These are phyloP conservation scores for Phytoseiulus persimilis DNA, from an alignment of 2,888 invertebrate species.

Conservation along the genomic window DNA sequence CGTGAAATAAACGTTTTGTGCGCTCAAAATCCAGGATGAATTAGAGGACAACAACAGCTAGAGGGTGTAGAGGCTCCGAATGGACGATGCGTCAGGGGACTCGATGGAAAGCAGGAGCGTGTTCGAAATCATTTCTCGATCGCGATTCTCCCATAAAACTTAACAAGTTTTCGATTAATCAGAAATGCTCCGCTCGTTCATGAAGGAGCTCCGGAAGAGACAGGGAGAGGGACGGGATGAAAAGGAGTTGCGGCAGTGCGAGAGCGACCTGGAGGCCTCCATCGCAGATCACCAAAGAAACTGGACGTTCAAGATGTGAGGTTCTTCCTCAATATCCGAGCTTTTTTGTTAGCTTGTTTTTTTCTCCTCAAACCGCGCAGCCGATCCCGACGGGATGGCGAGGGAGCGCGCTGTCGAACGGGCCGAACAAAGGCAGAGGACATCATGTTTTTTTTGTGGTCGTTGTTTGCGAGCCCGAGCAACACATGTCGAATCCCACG, in stretches of 20 bases:
- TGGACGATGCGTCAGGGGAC: neutral
- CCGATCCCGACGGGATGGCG: neutral
- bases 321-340: neutral
- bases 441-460: neutral
- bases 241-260: neutral
- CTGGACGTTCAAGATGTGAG: neutral
- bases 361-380: neutral
- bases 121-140: neutral
- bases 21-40: neutral
- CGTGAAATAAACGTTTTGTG: too few species aligned
- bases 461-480: neutral
- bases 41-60: neutral
- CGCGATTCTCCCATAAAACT: neutral
- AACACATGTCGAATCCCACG: slow-evolving; percentile 5
- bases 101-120: neutral
- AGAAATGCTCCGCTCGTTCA: neutral
- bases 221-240: neutral
- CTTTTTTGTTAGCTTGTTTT: slow-evolving; percentile 5
- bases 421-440: neutral
- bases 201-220: neutral
- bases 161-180: neutral
- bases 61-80: neutral
- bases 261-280: neutral
- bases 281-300: neutral
- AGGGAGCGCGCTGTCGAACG: neutral